Evolutionary conservation across 2,113 vertebrate genomes (phyloP).

Genomic region (Archilochus colubris): DNA sequence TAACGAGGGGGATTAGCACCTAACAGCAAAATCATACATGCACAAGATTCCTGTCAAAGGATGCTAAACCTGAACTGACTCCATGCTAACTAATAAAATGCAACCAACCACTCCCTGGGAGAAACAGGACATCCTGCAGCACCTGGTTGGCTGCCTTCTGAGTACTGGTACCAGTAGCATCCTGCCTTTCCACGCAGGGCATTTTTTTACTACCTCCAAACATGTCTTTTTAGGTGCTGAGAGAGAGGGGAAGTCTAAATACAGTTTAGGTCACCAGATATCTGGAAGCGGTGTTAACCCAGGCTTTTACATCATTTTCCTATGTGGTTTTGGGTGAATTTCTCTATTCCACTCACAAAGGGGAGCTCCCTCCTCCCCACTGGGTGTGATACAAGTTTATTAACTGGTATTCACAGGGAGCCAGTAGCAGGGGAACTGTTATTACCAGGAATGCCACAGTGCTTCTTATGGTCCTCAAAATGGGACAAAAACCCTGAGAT

Average conservation of each 20-base stretch:
- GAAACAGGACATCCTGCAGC: background rate
- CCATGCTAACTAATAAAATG: background rate
- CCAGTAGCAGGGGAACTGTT: background rate
- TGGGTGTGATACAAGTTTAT: background rate
- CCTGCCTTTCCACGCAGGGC: background rate
- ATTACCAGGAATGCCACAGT: background rate
- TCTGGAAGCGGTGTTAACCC: background rate
- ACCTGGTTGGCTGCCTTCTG: background rate
- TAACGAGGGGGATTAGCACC: background rate
- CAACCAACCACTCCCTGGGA: background rate
- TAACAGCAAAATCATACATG: background rate
- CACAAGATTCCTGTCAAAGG: background rate
- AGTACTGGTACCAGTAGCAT: background rate
- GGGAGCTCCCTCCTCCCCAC: background rate
- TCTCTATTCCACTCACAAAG: background rate
- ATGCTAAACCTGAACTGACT: background rate
- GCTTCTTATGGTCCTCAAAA: background rate
- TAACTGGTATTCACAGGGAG: background rate
- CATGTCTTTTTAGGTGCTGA: background rate
- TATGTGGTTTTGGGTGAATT: background rate
- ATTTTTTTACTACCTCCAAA: background rate
- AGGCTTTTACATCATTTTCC: background rate
- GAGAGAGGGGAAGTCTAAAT: background rate
- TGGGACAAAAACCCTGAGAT: background rate
- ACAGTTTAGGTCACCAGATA: background rate